phyloP scores from a whole-genome alignment of 2,888 invertebrate species.

The Phlogophora meticulosa region DNA sequence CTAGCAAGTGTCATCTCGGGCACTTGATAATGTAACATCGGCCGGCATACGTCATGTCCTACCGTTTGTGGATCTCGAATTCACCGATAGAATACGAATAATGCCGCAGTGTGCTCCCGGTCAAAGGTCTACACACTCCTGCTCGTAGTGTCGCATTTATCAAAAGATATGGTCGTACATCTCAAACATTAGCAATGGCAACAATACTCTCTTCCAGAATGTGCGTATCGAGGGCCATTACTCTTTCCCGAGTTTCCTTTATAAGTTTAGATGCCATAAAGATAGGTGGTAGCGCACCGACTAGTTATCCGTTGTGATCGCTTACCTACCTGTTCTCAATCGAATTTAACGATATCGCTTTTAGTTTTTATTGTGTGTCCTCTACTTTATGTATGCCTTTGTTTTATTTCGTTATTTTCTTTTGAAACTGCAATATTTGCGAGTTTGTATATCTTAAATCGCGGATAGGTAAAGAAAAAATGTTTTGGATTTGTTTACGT shows the following conservation, averaged over 20 bases:
- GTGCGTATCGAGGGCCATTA: slow-evolving; percentile 86
- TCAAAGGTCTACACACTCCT: slow-evolving; percentile 75
- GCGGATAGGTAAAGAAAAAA: not conserved
- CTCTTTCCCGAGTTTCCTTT: slow-evolving; percentile 86
- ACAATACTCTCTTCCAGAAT: slow-evolving; percentile 84
- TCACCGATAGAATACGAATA: slow-evolving; percentile 71
- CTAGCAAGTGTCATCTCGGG: slow-evolving; percentile 31
- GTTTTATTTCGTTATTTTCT: slow-evolving; percentile 35
- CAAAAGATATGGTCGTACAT: slow-evolving; percentile 77
- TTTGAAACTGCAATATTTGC: not conserved
- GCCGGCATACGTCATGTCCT: slow-evolving; percentile 54
- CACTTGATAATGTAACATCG: slow-evolving; percentile 57
- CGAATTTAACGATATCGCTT: slow-evolving; percentile 77
- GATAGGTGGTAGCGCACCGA: slow-evolving; percentile 80
- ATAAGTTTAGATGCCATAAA: slow-evolving; percentile 87
- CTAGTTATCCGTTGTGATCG: slow-evolving; percentile 82
- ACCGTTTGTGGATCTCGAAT: slow-evolving; percentile 60
- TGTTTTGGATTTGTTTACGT: slow-evolving; percentile 7
- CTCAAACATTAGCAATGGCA: slow-evolving; percentile 79
- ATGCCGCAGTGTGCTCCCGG: slow-evolving; percentile 71
- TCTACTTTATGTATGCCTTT: slow-evolving; percentile 51
- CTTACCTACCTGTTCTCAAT: slow-evolving; percentile 82
- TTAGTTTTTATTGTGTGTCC: slow-evolving; percentile 69
- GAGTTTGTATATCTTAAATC: not conserved
- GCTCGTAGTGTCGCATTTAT: slow-evolving; percentile 78